Conservation (phyloP, 2,888 invertebrate genomes). For the Bibio marci region DNA sequence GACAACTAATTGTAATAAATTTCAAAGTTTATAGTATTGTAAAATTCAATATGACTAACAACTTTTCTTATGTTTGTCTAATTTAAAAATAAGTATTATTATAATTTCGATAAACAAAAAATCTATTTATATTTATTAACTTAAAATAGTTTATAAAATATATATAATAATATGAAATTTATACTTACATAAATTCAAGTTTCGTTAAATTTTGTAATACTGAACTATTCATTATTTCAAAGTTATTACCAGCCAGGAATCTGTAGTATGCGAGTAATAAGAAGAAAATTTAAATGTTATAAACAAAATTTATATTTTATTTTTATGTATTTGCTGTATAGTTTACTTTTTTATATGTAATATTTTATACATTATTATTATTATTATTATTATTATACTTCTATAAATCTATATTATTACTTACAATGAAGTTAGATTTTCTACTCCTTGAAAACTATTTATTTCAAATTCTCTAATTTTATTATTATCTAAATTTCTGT, state of each 20-base stretch:
- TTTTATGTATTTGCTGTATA: no score
- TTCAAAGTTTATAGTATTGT: no score
- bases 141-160: not conserved
- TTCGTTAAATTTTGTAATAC: conserved; percentile 26
- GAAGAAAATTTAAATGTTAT: not conserved
- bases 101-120: no score
- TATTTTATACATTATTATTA: no score
- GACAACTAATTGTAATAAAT: no score
- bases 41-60: no score
- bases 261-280: conserved; percentile 12
- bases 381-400: no score
- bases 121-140: no score
- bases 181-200: conserved; percentile 32
- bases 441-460: conserved; percentile 27
- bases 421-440: conserved; percentile 30
- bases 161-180: not conserved
- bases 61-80: no score
- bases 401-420: conserved; percentile 13
- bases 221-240: conserved; percentile 24
- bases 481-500: conserved; percentile 31
- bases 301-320: no score
- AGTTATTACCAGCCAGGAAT: conserved; percentile 20
- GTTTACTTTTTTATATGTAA: no score
- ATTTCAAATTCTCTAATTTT: conserved; percentile 26
- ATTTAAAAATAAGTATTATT: no score